Conservation (phyloP, 2,888 invertebrate species). For the Gasteruption jaculator region DNA sequence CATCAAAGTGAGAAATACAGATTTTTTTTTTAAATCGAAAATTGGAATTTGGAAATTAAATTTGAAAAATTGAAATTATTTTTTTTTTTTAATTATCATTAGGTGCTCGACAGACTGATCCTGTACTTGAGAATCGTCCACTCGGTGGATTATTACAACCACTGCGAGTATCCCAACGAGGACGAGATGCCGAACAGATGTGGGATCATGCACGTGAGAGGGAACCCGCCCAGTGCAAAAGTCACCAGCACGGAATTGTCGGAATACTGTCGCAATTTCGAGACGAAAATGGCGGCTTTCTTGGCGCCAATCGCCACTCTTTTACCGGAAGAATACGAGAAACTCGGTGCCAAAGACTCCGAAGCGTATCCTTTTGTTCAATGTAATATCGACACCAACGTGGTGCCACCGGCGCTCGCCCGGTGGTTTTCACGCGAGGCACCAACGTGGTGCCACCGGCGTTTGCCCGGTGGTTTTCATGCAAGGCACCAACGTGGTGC, state of each 20-base stretch:
- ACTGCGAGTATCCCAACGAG: conserved; percentile 98
- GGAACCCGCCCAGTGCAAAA: conserved; percentile 79
- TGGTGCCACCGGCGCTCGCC: too few relatives aligned
- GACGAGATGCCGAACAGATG: conserved; percentile 99
- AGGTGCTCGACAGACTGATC: conserved; percentile 72
- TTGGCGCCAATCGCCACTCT: conserved; percentile 73
- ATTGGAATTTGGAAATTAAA: too few relatives aligned
- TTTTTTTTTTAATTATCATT: conserved; percentile 18
- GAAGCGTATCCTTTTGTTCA: conserved; percentile 53
- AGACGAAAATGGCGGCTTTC: conserved; percentile 87
- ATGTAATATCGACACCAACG: neutral
- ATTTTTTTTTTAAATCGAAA: neutral
- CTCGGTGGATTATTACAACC: conserved; percentile 98
- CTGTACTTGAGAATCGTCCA: conserved; percentile 94
- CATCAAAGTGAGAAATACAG: conserved; percentile 59
- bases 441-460: too few relatives aligned
- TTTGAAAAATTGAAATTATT: too few relatives aligned
- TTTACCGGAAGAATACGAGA: conserved; percentile 71
- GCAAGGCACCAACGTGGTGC: too few relatives aligned
- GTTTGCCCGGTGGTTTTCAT: too few relatives aligned
- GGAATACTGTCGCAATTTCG: conserved; percentile 76
- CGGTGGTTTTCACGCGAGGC: too few relatives aligned
- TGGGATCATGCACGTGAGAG: conserved; percentile 96
- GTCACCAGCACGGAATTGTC: conserved; percentile 69
- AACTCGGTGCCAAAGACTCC: conserved; percentile 78